Evolutionary conservation across 2,888 invertebrate species (phyloP), one percentile per base, ranked within the genome.

Genomic region (Horisme vitalbata): DNA sequence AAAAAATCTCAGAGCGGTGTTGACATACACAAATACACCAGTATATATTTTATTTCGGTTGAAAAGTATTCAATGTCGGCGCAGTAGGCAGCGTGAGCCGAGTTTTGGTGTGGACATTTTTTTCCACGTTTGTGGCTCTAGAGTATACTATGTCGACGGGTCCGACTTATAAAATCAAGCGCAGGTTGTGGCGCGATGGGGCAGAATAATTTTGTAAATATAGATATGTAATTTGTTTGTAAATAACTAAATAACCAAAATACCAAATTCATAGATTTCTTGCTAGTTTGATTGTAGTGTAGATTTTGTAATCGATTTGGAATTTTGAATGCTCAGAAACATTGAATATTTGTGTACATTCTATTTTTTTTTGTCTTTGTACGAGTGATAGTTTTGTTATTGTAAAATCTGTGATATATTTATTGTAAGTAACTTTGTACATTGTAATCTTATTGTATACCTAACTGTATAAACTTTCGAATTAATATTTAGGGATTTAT

Each of bases 361-460:
- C 24, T 35, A 26, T 33, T 35, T 33, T 37, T 5, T n/a, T 26
- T 57, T 20, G 10, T 47, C 36, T 61, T 54, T 53, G 59, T 73
- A 63, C 69, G 64, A 71, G 71, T 75, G 69, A 77, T 67, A 45
- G 53, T 72, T 80, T 71, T 58, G 63, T 76, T 85, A 79, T 83
- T 87, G 85, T 89, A 86, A 79, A 83, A 84, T 88, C 89, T 89
- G 89, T 89, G 89, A 89, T 89, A 89, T 88, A 89, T 88, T 86
- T 89, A 88, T 84, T 83, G 76, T 88, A 88, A 89, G 86, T 78
- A 76, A 65, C 57, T 52, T 72, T 87, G 83, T 85, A 86, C 73
- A 84, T 81, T 75, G 63, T 72, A 75, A 63, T 73, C 55, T 80
- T 74, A 69, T 65, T 61, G 44, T 51, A 57, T 20, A 26, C 27